Conservation (phyloP, 2,888 invertebrate species). For the Dryococelus australis region DNA sequence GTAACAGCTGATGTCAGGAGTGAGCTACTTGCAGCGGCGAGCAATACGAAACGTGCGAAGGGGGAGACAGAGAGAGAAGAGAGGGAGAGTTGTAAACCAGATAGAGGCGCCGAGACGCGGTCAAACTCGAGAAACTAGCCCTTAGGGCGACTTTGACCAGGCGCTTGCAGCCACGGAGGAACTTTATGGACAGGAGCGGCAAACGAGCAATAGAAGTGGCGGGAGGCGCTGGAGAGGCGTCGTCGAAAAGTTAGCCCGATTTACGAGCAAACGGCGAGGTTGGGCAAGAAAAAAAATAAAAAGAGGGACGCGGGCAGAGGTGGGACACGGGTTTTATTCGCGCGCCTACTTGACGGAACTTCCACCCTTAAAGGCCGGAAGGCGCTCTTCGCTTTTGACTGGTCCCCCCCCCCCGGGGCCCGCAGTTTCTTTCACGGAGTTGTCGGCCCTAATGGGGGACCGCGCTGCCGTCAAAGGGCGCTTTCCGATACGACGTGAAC, state of each 20-base stretch:
- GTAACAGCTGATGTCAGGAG: background rate
- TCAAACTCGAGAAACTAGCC: constrained; percentile 1
- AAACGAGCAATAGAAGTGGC: background rate
- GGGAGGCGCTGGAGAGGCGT: background rate
- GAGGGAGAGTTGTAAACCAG: background rate
- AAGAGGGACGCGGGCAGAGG: background rate
- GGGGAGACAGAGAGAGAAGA: background rate
- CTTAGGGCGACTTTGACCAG: background rate
- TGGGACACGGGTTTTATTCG: background rate
- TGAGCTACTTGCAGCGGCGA: background rate
- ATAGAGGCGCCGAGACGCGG: background rate
- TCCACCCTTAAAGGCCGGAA: background rate
- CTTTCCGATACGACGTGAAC: background rate
- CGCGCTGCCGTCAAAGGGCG: background rate
- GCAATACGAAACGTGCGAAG: too few relatives aligned
- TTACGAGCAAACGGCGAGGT: constrained; percentile 8
- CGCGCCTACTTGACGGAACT: background rate
- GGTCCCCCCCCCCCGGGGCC: background rate
- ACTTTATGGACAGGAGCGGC: background rate
- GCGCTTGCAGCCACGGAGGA: background rate
- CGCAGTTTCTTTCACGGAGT: background rate
- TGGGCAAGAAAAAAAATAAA: background rate
- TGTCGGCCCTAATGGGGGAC: background rate
- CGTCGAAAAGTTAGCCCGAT: constrained; percentile 10
- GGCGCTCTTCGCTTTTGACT: constrained; percentile 10